A percentile compares a stretch with the other conserved stretches of the same genome.
These are phyloP conservation scores for Platyrinchus mystaceus DNA, from an alignment of 2,797 vertebrate genomes.

Conservation along the genomic window DNA sequence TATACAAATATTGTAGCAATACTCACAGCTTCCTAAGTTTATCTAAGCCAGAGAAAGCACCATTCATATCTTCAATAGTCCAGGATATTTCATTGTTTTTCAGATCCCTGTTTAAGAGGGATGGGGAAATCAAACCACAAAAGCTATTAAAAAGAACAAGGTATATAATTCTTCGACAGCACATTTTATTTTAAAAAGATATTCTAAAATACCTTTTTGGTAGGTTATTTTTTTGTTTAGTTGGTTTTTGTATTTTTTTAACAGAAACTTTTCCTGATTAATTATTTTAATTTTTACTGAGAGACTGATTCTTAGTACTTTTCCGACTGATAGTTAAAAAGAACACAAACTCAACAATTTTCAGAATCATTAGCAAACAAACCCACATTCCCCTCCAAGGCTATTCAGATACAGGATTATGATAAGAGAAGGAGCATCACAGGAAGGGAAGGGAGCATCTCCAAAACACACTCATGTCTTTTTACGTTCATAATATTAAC, in stretches of 20 bases:
- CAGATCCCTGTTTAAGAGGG: conserved; percentile 80
- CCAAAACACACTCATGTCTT: fast-evolving
- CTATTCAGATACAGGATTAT: not conserved
- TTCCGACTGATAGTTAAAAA: not conserved
- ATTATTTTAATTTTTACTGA: not conserved
- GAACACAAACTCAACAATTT: not conserved
- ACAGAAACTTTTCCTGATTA: not conserved
- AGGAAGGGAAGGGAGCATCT: not conserved
- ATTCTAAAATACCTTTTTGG: not conserved
- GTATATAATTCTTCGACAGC: not conserved
- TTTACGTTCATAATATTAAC: not conserved
- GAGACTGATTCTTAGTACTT: not conserved
- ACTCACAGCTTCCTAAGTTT: conserved; percentile 90
- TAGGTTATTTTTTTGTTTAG: not conserved
- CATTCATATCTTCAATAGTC: conserved; percentile 98
- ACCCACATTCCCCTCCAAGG: not conserved
- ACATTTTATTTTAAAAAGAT: not conserved
- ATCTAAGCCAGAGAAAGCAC: conserved; percentile 93
- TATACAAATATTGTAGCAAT: not conserved
- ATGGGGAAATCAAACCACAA: not conserved
- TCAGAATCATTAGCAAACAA: not conserved
- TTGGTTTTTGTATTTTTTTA: not conserved
- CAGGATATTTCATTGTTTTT: conserved; percentile 98
- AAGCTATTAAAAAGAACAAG: not conserved
- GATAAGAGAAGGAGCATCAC: not conserved